These are phyloP conservation scores for Spinus pinus DNA, from an alignment of 2,797 vertebrate genomes.

Conservation along the genomic window DNA sequence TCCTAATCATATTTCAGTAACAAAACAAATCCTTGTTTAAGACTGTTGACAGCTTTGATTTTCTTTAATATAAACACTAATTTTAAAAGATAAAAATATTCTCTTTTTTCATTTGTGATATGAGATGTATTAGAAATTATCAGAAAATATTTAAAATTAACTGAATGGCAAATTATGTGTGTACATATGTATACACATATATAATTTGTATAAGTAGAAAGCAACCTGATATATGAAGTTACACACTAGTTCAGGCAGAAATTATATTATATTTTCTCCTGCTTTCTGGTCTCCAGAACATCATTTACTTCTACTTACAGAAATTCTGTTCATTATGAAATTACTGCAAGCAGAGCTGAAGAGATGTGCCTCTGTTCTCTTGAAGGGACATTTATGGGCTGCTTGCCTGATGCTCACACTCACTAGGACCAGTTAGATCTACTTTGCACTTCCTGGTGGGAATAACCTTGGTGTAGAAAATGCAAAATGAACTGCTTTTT, in stretches of 20 bases:
- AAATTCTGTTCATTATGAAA: neutral
- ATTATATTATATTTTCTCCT: neutral
- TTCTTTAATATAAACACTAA: neutral
- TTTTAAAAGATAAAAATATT: neutral
- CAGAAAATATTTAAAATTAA: neutral
- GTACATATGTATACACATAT: neutral
- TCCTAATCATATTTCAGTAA: neutral
- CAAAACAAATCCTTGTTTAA: neutral
- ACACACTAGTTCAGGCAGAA: neutral
- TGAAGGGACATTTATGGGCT: neutral
- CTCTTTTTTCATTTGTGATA: neutral
- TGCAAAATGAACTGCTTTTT: neutral
- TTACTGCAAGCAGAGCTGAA: neutral
- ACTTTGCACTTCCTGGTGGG: neutral
- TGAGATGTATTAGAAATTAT: neutral
- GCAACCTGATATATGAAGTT: neutral
- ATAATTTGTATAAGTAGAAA: neutral
- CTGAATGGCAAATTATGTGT: neutral
- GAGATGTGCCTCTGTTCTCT: accelerated
- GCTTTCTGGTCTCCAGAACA: neutral
- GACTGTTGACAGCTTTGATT: neutral
- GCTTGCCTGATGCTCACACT: neutral
- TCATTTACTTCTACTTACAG: neutral
- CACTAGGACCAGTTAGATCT: neutral
- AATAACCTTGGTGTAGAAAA: neutral